Evolutionary conservation across 1,140 invertebrate species (phyloP).

Genomic region (Neuroterus valhalla): DNA sequence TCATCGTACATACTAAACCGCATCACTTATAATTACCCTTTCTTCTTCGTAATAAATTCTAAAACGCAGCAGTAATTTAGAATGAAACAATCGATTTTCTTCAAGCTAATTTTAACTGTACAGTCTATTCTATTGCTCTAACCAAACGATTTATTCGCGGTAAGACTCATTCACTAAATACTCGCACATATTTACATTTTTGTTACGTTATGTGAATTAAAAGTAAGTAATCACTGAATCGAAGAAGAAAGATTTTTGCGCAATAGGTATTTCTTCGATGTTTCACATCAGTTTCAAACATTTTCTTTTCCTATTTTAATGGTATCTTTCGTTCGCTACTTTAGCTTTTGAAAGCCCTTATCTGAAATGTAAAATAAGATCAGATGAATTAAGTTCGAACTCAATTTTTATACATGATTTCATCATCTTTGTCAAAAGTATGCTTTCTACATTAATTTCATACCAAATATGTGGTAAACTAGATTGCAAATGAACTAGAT

Average conservation of each 20-base stretch:
- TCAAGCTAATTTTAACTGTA: conserved; percentile 6
- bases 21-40: neutral
- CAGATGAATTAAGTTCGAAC: neutral
- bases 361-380: conserved; percentile 25
- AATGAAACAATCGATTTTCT: conserved; percentile 19
- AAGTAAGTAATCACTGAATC: conserved; percentile 9
- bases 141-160: conserved; percentile 14
- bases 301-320: neutral
- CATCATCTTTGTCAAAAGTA: conserved; percentile 17
- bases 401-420: neutral
- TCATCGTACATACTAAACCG: neutral
- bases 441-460: neutral
- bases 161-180: conserved; percentile 15
- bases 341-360: conserved; percentile 6
- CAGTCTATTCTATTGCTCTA: conserved; percentile 16
- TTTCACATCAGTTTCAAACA: neutral
- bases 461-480: neutral
- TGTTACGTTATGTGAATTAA: neutral
- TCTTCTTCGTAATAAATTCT: conserved; percentile 25
- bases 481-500: conserved; percentile 4
- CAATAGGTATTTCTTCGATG: conserved; percentile 14
- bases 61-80: neutral
- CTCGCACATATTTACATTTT: conserved; percentile 24
- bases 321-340: neutral
- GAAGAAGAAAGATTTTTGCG: conserved; percentile 7